Conservation (phyloP, 1,140 invertebrate species). For the Oryctes rhinoceros region DNA sequence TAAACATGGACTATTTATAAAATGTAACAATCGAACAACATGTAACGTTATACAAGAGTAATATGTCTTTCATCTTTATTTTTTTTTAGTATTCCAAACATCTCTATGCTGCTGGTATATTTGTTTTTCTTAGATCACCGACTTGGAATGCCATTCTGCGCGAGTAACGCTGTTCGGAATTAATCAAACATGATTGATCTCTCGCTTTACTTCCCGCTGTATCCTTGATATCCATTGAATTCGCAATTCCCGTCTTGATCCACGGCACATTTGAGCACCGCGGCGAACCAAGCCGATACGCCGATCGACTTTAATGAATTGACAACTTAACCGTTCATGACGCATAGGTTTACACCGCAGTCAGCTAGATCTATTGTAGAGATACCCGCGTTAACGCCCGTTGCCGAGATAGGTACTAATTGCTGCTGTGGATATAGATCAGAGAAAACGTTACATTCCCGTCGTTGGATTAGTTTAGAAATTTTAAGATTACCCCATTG, state of each 20-base stretch:
- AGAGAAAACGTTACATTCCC: background rate
- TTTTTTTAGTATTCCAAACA: too few relatives aligned
- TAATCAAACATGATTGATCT: conserved; percentile 1
- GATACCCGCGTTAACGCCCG: background rate
- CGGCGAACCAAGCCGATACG: background rate
- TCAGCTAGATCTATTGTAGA: background rate
- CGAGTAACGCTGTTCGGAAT: background rate
- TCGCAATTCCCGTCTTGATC: conserved; percentile 1
- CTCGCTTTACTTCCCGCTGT: background rate
- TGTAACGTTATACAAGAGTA: too few relatives aligned
- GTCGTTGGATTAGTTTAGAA: background rate
- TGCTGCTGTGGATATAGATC: background rate
- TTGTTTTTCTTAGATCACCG: too few relatives aligned
- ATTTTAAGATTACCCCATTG: background rate
- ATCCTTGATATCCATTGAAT: background rate
- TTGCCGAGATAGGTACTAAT: background rate
- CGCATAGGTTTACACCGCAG: background rate
- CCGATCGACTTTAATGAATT: conserved; percentile 18
- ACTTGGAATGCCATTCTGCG: background rate
- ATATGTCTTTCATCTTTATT: too few relatives aligned
- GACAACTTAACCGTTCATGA: conserved; percentile 7
- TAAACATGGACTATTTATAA: too few relatives aligned
- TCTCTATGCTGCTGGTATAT: too few relatives aligned
- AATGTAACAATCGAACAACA: too few relatives aligned
- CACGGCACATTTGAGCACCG: background rate